These are phyloP conservation scores for Cyprinella venusta DNA, from an alignment of 2,797 vertebrate species.

Conservation along the genomic window DNA sequence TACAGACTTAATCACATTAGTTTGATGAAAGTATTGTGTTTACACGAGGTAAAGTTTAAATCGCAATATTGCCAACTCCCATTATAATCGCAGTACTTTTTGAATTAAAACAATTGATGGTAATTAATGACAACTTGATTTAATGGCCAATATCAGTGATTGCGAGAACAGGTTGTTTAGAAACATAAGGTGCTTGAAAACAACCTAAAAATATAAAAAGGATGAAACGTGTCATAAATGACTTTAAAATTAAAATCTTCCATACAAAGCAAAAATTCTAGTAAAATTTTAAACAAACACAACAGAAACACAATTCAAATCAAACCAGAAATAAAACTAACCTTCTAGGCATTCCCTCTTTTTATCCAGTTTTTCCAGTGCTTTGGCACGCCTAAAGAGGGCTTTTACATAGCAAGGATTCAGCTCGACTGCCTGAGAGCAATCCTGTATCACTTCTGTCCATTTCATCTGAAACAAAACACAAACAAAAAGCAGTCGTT, in stretches of 20 bases:
- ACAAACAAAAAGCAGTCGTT: neutral
- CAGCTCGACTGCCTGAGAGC: slow-evolving; percentile 91
- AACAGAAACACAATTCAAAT: neutral
- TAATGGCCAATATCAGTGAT: neutral
- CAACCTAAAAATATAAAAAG: neutral
- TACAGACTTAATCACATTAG: no score
- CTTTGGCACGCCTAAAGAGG: slow-evolving; percentile 95
- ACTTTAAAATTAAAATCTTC: neutral
- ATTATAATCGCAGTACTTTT: neutral
- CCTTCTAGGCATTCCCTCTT: slow-evolving; percentile 98
- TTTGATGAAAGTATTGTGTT: no score
- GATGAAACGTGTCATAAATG: neutral
- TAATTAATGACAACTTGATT: neutral
- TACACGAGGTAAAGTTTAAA: no score
- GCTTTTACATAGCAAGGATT: slow-evolving; percentile 98
- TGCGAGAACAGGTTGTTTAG: neutral
- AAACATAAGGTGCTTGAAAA: neutral
- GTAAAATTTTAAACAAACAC: neutral
- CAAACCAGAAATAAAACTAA: slow-evolving; percentile 60
- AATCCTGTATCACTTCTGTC: slow-evolving; percentile 94
- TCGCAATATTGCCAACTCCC: no score
- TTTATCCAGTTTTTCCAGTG: slow-evolving; percentile 94
- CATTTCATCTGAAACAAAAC: slow-evolving; percentile 85
- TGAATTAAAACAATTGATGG: neutral
- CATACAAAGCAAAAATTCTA: neutral